These are phyloP conservation scores for Rutilus rutilus DNA, from an alignment of 2,113 vertebrate species.

Conservation along the genomic window DNA sequence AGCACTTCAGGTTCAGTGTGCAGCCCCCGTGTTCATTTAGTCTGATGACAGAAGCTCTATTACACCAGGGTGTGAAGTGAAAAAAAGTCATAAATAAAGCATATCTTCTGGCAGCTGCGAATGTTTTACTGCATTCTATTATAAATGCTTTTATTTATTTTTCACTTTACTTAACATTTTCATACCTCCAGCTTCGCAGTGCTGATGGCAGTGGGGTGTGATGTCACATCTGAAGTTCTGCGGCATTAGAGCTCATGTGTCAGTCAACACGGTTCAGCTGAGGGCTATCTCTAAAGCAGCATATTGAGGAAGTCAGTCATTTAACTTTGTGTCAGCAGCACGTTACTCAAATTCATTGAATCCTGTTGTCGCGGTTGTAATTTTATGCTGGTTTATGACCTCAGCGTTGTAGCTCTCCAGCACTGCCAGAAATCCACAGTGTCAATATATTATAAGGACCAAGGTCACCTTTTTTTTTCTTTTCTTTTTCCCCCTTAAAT, in stretches of 20 bases:
- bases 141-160: conserved; percentile 40
- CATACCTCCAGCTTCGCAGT: neutral
- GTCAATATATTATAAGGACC: conserved; percentile 1
- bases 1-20: conserved; percentile 33
- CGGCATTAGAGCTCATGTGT: neutral
- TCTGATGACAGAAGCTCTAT: conserved; percentile 40
- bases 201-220: neutral
- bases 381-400: conserved; percentile 41
- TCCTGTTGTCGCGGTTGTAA: neutral
- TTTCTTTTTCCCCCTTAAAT: neutral
- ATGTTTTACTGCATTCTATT: conserved; percentile 10
- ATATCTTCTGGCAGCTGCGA: neutral
- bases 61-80: conserved; percentile 20
- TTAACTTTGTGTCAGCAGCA: conserved; percentile 28
- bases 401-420: conserved; percentile 2
- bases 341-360: conserved; percentile 26
- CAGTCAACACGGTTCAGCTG: neutral
- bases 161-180: neutral
- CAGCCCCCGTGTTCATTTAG: conserved; percentile 41
- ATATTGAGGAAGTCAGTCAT: conserved; percentile 10
- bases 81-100: conserved; percentile 36
- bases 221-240: conserved; percentile 6
- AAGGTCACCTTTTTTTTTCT: neutral
- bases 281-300: conserved; percentile 9
- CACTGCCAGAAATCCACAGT: conserved; percentile 21